Evolutionary conservation across 2,113 vertebrate genomes (phyloP).

Genomic region (Phocoena sinus): DNA sequence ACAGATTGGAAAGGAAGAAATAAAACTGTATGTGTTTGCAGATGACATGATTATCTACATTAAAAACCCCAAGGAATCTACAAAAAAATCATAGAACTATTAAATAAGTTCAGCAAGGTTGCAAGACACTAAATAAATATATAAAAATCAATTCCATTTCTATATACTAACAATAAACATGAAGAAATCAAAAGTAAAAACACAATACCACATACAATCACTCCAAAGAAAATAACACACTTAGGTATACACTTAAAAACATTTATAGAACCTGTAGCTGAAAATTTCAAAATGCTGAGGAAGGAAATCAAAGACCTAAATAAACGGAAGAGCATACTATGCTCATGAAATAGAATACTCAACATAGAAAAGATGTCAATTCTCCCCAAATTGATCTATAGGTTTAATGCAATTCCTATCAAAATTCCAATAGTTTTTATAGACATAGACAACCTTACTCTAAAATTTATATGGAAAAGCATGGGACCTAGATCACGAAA

Average conservation of each 20-base stretch:
- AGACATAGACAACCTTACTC: background rate
- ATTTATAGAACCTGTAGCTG: background rate
- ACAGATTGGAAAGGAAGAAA: background rate
- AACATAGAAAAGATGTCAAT: background rate
- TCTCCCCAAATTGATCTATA: background rate
- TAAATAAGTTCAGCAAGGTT: background rate
- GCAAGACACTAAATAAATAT: background rate
- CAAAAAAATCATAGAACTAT: background rate
- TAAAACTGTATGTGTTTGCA: background rate
- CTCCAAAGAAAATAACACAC: background rate
- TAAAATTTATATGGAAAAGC: background rate
- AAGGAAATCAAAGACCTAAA: background rate
- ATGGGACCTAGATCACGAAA: background rate
- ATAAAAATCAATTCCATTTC: background rate
- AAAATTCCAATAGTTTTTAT: background rate
- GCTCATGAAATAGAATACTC: background rate
- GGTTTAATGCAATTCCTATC: background rate
- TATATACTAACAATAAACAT: background rate
- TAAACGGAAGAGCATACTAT: background rate
- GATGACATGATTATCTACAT: background rate
- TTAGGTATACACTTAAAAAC: background rate
- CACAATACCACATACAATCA: background rate
- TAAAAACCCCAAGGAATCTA: background rate
- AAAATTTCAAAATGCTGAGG: background rate
- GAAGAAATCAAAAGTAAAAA: conserved; percentile 21